These are phyloP conservation scores for Malurus leucopterus DNA, from an alignment of 2,797 vertebrate species.

Conservation along the genomic window DNA sequence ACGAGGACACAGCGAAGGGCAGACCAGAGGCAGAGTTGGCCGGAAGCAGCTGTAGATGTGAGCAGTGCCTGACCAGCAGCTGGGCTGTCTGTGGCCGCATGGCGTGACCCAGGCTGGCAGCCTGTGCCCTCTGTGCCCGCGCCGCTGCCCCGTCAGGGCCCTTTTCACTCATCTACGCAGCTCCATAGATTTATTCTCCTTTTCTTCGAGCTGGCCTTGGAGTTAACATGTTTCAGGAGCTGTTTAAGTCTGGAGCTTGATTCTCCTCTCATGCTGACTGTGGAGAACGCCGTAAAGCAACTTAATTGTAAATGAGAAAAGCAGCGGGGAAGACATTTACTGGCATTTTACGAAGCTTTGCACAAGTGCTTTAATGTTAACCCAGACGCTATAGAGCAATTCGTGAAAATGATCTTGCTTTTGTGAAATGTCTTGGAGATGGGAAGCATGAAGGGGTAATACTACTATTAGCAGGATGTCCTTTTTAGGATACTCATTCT, in stretches of 20 bases:
- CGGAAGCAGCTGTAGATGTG: fast-evolving
- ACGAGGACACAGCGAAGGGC: fast-evolving
- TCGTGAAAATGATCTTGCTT: not conserved
- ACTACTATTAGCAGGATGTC: not conserved
- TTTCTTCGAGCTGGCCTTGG: not conserved
- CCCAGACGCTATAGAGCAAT: not conserved
- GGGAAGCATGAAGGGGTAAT: not conserved
- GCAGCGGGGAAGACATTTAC: not conserved
- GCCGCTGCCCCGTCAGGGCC: not conserved
- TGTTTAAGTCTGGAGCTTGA: not conserved
- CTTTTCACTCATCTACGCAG: fast-evolving
- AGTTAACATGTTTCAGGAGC: not conserved
- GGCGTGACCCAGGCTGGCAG: not conserved
- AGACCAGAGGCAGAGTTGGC: not conserved
- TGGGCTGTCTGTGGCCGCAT: not conserved
- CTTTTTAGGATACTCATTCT: not conserved
- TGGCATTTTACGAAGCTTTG: not conserved
- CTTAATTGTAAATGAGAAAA: not conserved
- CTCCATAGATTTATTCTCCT: fast-evolving
- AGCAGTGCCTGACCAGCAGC: not conserved
- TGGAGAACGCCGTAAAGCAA: not conserved
- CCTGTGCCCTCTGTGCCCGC: not conserved
- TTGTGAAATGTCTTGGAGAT: not conserved
- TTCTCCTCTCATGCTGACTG: not conserved
- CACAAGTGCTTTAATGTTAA: not conserved